phyloP scores from a whole-genome alignment of 1,140 invertebrate species.

The Drosophila carrolli region DNA sequence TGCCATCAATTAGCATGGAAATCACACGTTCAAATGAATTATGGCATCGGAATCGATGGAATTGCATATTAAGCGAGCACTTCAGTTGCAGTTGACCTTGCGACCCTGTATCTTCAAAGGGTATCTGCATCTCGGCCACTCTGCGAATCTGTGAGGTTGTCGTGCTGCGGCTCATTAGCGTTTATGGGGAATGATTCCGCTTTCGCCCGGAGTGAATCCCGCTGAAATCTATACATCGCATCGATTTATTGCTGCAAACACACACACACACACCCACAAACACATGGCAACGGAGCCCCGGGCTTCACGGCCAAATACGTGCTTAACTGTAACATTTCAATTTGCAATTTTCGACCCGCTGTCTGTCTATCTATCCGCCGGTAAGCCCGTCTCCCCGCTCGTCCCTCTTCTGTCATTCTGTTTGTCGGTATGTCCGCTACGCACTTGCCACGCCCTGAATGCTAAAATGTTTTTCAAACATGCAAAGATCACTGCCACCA shows the following conservation, averaged over 20 bases:
- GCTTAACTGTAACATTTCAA: slow-evolving; percentile 82
- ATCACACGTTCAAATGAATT: slow-evolving; percentile 37
- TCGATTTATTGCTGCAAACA: slow-evolving; percentile 68
- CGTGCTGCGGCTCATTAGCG: slow-evolving; percentile 69
- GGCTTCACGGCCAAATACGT: slow-evolving; percentile 67
- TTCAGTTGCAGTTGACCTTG: slow-evolving; percentile 15
- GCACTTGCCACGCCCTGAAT: slow-evolving; percentile 73
- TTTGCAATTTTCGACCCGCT: slow-evolving; percentile 67
- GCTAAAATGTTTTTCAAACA: slow-evolving; percentile 78
- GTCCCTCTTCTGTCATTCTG: neutral
- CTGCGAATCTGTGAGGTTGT: slow-evolving; percentile 16
- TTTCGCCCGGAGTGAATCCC: slow-evolving; percentile 11
- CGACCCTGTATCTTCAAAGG: neutral
- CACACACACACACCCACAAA: slow-evolving; percentile 4
- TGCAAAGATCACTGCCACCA: slow-evolving; percentile 75
- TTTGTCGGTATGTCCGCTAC: slow-evolving; percentile 52
- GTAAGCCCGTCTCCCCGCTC: slow-evolving; percentile 4
- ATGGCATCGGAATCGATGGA: slow-evolving; percentile 14
- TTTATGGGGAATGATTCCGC: slow-evolving; percentile 66
- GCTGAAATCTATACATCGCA: slow-evolving; percentile 56
- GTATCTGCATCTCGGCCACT: slow-evolving; percentile 14
- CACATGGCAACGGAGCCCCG: neutral
- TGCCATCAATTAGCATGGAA: slow-evolving; percentile 51
- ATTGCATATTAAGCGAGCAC: neutral
- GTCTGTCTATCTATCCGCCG: slow-evolving; percentile 15